phyloP scores from a whole-genome alignment of 2,888 invertebrate species.

The Sinotaia quadrata region DNA sequence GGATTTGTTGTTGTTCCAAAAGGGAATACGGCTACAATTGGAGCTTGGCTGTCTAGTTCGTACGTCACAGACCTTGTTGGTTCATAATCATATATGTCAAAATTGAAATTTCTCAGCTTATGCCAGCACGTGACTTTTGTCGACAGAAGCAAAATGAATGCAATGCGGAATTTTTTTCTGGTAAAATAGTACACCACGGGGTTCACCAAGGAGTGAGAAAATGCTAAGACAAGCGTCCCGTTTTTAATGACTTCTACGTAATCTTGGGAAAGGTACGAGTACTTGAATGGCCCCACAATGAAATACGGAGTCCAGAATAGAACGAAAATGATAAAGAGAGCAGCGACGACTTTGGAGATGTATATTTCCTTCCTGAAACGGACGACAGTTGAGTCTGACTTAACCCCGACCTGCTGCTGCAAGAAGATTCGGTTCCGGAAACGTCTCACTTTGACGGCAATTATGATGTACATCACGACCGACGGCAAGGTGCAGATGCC shows the following conservation, averaged over 20 bases:
- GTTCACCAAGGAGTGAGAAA: conserved; percentile 40
- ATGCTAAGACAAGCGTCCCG: conserved; percentile 36
- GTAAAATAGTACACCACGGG: conserved; percentile 38
- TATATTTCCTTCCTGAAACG: conserved; percentile 30
- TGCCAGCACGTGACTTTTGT: conserved; percentile 21
- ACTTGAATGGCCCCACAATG: conserved; percentile 40
- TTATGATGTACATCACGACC: conserved; percentile 37
- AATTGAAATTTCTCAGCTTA: conserved; percentile 1
- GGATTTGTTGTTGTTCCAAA: too few relatives aligned
- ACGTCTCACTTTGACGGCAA: conserved; percentile 37
- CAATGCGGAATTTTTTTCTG: conserved; percentile 38
- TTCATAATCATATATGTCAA: too few relatives aligned
- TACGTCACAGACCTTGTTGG: too few relatives aligned
- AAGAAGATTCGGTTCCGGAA: conserved; percentile 27
- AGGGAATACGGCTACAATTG: too few relatives aligned
- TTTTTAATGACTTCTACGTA: conserved; percentile 42
- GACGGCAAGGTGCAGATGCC: conserved; percentile 31
- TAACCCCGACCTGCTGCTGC: background rate
- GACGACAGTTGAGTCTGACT: conserved; percentile 4
- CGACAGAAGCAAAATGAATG: conserved; percentile 25
- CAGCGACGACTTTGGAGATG: conserved; percentile 38
- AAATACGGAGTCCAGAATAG: conserved; percentile 51
- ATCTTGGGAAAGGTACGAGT: conserved; percentile 25
- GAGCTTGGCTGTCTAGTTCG: too few relatives aligned
- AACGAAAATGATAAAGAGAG: conserved; percentile 44